A percentile compares a stretch with the other conserved stretches of the same genome.
phyloP scores from a whole-genome alignment of 2,113 vertebrate genomes.

The Oplegnathus fasciatus region DNA sequence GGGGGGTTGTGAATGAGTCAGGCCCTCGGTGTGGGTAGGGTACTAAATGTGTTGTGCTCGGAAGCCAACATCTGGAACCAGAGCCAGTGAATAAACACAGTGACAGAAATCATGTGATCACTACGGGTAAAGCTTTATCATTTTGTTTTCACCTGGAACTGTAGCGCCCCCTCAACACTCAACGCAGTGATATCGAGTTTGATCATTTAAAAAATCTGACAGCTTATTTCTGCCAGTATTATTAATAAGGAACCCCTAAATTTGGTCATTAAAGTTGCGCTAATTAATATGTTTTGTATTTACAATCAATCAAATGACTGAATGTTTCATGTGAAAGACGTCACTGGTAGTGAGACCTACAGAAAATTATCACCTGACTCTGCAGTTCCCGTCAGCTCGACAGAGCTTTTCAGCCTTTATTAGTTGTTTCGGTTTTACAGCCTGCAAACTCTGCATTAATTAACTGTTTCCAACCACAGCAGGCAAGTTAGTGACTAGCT shows the following conservation, averaged over 20 bases:
- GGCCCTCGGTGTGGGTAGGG: neutral
- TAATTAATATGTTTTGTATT: neutral
- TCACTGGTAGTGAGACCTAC: neutral
- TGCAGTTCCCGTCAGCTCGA: neutral
- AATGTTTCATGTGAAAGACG: too few species aligned
- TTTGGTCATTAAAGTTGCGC: neutral
- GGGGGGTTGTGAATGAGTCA: constrained; percentile 18
- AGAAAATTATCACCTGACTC: neutral
- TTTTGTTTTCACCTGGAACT: neutral
- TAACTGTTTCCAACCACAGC: too few species aligned
- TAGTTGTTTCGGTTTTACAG: too few species aligned
- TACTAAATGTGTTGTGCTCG: constrained; percentile 11
- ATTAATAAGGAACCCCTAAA: too few species aligned
- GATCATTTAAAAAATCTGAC: neutral
- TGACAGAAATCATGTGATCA: neutral
- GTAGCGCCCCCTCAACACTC: neutral
- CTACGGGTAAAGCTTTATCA: neutral
- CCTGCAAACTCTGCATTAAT: too few species aligned
- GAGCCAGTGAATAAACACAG: constrained; percentile 8
- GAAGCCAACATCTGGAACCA: constrained; percentile 48
- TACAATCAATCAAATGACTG: neutral
- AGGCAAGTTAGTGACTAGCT: too few species aligned
- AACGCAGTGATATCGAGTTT: neutral
- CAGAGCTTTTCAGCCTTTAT: neutral
- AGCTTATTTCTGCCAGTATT: neutral